A percentile compares a stretch with the other conserved stretches of the same genome.
Conservation (phyloP, 2,113 vertebrate genomes). For the Hydrochoerus hydrochaeris region DNA sequence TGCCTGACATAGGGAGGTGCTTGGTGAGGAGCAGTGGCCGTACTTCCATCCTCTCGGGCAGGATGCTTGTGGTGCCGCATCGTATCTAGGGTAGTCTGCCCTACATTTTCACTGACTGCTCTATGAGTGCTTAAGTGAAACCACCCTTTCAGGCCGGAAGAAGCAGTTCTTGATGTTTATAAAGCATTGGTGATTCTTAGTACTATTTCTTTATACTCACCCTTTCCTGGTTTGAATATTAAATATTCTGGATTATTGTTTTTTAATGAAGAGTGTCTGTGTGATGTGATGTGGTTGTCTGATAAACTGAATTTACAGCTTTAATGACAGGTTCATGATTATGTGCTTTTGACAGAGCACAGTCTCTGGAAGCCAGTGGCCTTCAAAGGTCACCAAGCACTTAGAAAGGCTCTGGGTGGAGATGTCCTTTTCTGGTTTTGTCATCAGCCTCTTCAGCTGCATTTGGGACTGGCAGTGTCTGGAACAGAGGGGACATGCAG, state of each 20-base stretch:
- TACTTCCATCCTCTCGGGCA: neutral
- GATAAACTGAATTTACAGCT: neutral
- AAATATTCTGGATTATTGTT: neutral
- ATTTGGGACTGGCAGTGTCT: neutral
- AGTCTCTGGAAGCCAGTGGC: neutral
- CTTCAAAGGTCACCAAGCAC: neutral
- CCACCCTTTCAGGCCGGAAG: neutral
- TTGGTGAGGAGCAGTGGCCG: neutral
- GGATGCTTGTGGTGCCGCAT: neutral
- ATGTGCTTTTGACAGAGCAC: conserved; percentile 2
- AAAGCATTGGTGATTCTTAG: neutral
- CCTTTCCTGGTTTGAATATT: conserved; percentile 41
- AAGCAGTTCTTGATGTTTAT: neutral
- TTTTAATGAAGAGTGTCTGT: neutral
- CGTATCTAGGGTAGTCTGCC: neutral
- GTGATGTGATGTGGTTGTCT: neutral
- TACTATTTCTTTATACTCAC: neutral
- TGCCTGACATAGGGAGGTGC: neutral
- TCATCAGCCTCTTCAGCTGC: neutral
- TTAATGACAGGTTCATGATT: neutral
- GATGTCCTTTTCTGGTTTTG: conserved; percentile 31
- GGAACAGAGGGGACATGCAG: neutral
- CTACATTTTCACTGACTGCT: neutral
- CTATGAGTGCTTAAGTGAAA: neutral
- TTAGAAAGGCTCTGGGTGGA: neutral